These are phyloP conservation scores for Gortyna flavago DNA, from an alignment of 2,888 invertebrate genomes.

Conservation along the genomic window DNA sequence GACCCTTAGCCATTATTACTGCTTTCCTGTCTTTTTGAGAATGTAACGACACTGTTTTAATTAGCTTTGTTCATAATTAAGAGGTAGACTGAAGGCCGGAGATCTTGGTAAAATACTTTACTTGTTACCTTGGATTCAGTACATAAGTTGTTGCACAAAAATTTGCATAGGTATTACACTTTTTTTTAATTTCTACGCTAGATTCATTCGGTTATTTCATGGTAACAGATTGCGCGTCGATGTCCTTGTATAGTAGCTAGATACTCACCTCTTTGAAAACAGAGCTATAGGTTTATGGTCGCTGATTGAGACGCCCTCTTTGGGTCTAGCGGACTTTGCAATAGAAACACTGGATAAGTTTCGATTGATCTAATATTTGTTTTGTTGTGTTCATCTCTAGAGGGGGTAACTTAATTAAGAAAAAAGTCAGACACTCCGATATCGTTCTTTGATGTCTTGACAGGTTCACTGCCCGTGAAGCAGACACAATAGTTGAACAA, in stretches of 20 bases:
- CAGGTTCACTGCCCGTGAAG: background rate
- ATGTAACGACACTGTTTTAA: constrained; percentile 39
- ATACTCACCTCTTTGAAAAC: background rate
- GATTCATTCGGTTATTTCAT: too few species aligned
- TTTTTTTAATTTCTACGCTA: too few species aligned
- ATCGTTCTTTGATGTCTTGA: background rate
- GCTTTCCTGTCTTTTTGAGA: constrained; percentile 39
- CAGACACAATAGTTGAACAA: background rate
- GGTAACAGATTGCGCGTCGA: too few species aligned
- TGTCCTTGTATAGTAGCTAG: background rate
- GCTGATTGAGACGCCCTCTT: background rate
- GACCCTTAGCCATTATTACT: constrained; percentile 7
- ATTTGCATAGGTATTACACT: too few species aligned
- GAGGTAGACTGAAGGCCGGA: background rate
- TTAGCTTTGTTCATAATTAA: constrained; percentile 2
- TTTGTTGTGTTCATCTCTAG: background rate
- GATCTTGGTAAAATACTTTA: background rate
- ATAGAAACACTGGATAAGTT: background rate
- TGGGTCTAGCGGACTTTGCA: background rate
- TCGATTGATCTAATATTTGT: background rate
- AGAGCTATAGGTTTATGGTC: background rate
- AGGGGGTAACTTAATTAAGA: too few species aligned
- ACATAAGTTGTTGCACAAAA: too few species aligned
- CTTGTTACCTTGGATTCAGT: too few species aligned
- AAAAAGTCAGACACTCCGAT: background rate